Evolutionary conservation across 2,888 invertebrate species (phyloP), one percentile per base, ranked within the genome.

Genomic region (Archips crataeganus): DNA sequence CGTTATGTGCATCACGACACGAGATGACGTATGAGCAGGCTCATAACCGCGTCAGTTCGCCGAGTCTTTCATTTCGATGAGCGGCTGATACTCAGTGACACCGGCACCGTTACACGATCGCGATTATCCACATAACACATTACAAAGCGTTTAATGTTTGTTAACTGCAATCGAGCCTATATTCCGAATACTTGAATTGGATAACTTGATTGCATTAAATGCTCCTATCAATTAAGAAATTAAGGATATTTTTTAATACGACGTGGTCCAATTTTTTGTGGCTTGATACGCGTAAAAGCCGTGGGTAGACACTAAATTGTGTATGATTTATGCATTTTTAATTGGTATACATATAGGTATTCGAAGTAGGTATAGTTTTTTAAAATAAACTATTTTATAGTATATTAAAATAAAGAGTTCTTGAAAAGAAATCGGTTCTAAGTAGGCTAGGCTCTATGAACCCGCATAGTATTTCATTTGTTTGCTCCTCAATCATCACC

Each of bases 91-190:
- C 39, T 39, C 4, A 39, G 39, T 39, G 39, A 86, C 87, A 85
- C 79, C 70, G 77, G 77, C 77, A 84, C 91, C 90, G 90, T 90
- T 92, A 90, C 79, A 80, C 80, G 85, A 84, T 85, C 85, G 83
- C 76, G 79, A 81, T 85, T 82, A 83, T 79, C 79, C 77, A 78
- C 81, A 78, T 77, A 75, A 60, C 75, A 75, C 77, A 80, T 82
- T 80, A 81, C 77, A 77, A 74, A 75, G 79, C 15, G 54, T 23
- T 51, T 54, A 54, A 54, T 54, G 23, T 23, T 23, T 54, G 23
- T 23, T 23, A 54, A 54, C 54, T 54, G 15, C 23, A 54, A 54
- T 54, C 54, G 23, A 23, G 23, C 13, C 15, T 0, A 54, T 23
- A 79, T 82, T 76, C 23, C 60, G 59, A 70, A 54, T 45, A 34